Conservation (phyloP, 1,140 invertebrate species). For the Caenorhabditis latens region DNA sequence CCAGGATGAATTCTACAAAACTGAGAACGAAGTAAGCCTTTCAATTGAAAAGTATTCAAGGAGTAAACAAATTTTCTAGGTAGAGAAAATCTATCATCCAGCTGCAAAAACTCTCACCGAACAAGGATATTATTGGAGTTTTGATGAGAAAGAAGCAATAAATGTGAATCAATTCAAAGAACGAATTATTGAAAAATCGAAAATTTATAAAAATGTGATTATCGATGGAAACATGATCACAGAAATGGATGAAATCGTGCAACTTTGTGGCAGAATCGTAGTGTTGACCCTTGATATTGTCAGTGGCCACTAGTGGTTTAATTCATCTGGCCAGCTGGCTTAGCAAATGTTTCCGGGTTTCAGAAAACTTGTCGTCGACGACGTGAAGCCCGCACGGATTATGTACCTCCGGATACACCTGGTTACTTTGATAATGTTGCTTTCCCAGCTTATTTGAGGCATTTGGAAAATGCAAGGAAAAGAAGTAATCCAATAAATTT, state of each 20-base stretch:
- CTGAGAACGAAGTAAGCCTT: constrained; percentile 43
- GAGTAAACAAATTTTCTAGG: not conserved
- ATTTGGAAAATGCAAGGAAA: constrained; percentile 51
- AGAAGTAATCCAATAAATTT: not conserved
- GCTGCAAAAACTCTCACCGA: not conserved
- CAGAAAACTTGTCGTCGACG: constrained; percentile 60
- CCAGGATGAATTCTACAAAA: constrained; percentile 67
- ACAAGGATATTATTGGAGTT: constrained; percentile 50
- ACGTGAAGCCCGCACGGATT: constrained; percentile 38
- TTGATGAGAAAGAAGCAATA: constrained; percentile 49
- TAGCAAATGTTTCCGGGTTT: not conserved
- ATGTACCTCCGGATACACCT: constrained; percentile 65
- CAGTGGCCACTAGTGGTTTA: not conserved
- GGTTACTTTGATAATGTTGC: constrained; percentile 64
- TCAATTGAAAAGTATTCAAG: not conserved
- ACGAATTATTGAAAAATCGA: constrained; percentile 38
- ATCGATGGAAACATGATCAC: constrained; percentile 69
- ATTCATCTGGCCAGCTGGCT: too few relatives aligned
- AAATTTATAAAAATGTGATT: constrained; percentile 58
- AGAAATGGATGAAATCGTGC: constrained; percentile 62
- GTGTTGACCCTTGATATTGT: constrained; percentile 66
- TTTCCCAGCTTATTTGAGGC: constrained; percentile 66
- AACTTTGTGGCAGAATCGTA: constrained; percentile 55
- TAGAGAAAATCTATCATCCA: not conserved
- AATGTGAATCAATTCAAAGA: constrained; percentile 49